Evolutionary conservation across 2,113 vertebrate genomes (phyloP).

Genomic region (Thryonomys swinderianus): DNA sequence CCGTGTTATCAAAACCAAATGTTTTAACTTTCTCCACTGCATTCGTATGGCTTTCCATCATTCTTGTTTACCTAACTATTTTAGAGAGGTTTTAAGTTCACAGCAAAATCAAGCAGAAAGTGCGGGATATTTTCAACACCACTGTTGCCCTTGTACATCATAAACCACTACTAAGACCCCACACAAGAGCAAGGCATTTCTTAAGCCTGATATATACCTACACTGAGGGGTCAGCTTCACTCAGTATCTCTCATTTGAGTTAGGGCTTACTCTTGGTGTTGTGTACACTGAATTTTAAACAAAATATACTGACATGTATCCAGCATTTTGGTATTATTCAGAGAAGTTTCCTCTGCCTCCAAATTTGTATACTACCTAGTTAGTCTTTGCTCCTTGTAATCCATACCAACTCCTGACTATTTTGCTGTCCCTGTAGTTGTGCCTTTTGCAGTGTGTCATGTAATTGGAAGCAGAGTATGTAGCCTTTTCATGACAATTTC

Average conservation of each 20-base stretch:
- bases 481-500: not conserved
- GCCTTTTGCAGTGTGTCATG: not conserved
- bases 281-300: not conserved
- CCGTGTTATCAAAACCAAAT: not conserved
- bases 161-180: not conserved
- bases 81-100: not conserved
- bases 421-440: not conserved
- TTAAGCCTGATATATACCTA: not conserved
- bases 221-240: not conserved
- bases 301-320: not conserved
- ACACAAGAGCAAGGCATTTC: not conserved
- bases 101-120: not conserved
- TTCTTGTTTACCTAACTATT: not conserved
- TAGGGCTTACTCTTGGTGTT: not conserved
- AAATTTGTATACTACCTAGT: not conserved
- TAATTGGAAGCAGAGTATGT: not conserved
- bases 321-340: not conserved
- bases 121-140: not conserved
- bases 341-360: not conserved
- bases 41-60: not conserved
- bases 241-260: not conserved
- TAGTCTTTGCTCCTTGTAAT: not conserved
- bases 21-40: not conserved
- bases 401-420: not conserved
- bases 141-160: accelerated